A percentile compares a stretch with the other conserved stretches of the same genome.
These are phyloP conservation scores for Drosophila diplacantha DNA, from an alignment of 2,888 invertebrate genomes.

Conservation along the genomic window DNA sequence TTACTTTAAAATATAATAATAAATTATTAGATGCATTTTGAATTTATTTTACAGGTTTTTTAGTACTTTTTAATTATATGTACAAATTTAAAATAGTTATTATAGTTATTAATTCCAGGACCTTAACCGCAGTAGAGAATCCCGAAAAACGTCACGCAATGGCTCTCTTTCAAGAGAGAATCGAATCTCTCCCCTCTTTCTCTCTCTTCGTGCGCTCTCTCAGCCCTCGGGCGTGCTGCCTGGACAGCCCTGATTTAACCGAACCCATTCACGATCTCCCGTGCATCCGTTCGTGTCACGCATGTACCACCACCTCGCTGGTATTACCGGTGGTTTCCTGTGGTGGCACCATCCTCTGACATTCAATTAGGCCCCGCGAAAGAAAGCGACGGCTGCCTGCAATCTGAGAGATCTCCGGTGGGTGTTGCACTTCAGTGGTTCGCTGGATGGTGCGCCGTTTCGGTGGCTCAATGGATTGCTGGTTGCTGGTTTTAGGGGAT, in stretches of 20 bases:
- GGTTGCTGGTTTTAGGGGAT: slow-evolving; percentile 11
- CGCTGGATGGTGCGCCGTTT: slow-evolving; percentile 7
- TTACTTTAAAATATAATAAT: no score
- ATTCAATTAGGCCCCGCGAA: slow-evolving; percentile 60
- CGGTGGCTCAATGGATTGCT: slow-evolving; percentile 16
- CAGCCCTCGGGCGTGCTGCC: background rate
- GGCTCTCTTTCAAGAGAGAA: background rate
- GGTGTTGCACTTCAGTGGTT: slow-evolving; percentile 50
- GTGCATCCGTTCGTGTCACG: slow-evolving; percentile 16
- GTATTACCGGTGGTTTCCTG: slow-evolving; percentile 10
- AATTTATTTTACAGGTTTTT: no score
- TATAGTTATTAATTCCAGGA: background rate
- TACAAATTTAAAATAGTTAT: background rate
- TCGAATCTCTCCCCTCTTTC: background rate
- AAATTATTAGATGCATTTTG: no score
- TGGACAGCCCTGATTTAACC: no score
- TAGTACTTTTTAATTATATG: background rate
- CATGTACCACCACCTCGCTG: background rate
- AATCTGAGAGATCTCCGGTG: slow-evolving; percentile 46
- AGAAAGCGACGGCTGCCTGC: slow-evolving; percentile 57
- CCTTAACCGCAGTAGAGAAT: background rate
- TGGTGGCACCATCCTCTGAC: slow-evolving; percentile 46
- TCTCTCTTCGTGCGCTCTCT: background rate
- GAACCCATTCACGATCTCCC: background rate
- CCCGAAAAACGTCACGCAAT: background rate